A percentile compares a stretch with the other conserved stretches of the same genome.
Conservation (phyloP, 2,888 invertebrate genomes). For the Aricia artaxerxes region DNA sequence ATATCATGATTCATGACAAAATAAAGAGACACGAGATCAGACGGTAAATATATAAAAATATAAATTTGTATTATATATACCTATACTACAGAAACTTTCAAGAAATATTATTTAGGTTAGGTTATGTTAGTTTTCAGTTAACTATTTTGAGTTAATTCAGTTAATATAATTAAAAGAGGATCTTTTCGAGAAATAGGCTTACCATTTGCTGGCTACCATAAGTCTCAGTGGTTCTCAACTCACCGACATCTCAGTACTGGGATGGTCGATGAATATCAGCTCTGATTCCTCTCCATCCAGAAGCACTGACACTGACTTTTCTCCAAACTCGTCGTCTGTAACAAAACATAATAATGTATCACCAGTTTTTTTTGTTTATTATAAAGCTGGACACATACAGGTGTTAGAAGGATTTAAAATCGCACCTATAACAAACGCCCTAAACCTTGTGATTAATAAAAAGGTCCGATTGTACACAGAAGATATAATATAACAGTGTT, state of each 20-base stretch:
- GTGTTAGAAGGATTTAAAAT: background rate
- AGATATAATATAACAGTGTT: no score
- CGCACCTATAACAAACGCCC: background rate
- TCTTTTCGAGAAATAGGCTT: no score
- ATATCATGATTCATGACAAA: no score
- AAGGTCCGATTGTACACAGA: background rate
- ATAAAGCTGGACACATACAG: background rate
- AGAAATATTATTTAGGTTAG: no score
- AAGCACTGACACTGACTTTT: constrained; percentile 93
- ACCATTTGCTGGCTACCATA: background rate
- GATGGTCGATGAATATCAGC: constrained; percentile 94
- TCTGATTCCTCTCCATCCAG: constrained; percentile 94
- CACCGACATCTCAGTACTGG: constrained; percentile 94
- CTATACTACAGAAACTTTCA: no score
- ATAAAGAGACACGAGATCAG: no score
- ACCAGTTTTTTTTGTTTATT: background rate
- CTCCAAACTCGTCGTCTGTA: constrained; percentile 95
- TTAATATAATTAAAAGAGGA: no score
- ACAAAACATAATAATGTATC: constrained; percentile 53
- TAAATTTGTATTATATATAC: no score
- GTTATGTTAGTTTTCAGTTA: no score
- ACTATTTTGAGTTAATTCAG: no score
- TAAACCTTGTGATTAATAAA: background rate
- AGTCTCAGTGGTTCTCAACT: constrained; percentile 55
- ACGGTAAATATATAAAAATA: no score